Base-by-base conservation (phyloP, 2,113 vertebrate species). In the Bos javanicus region DNA sequence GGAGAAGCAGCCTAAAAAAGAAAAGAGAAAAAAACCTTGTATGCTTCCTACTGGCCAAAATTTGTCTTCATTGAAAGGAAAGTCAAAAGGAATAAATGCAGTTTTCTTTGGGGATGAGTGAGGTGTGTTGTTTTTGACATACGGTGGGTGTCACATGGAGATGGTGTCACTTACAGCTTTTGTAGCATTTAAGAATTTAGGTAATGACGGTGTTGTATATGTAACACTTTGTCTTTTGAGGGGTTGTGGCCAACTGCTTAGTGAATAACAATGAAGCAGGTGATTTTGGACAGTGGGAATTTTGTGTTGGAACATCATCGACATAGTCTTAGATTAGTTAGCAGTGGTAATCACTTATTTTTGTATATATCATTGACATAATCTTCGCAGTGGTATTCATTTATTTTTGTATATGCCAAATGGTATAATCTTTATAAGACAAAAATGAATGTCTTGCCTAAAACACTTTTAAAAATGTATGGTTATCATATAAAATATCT, bases 21-120 rank as follows among this genome's bases (percentile, higher is more conserved):
- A 52, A 14, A 30, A 46, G 10, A 87, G 23, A 48, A 71, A 71
- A 71, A 96, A 78, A 30, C 5, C 62, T 82, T 50, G 4, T 95
- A 6, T 96, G 23, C 74, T 81, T 90, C 56, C 25, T 30, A 91
- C 46, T 83, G 6, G 56, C 83, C 10, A 33, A 87, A 96, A 33
- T 93, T 91, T 98, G 13, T 94, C 82, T 97, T 87, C 52, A 28
- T 43, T 88, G 85, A 97, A 86, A 36, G 89, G 9, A 71, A 95
- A 90, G 7, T 95, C n/a, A 86, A 59, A 52, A 96, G 14, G 78
- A 84, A 85, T 86, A 90, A 50, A 91, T 28, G 0, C 0, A 10
- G 67, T 97, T 97, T 14, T 96, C 62, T 92, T 91, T 56, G 71
- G 26, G 71, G 81, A 71, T 94, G 71, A 28, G 13, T 76, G 15